These are phyloP conservation scores for Thalassoma bifasciatum DNA, from an alignment of 2,113 vertebrate genomes.

Conservation along the genomic window DNA sequence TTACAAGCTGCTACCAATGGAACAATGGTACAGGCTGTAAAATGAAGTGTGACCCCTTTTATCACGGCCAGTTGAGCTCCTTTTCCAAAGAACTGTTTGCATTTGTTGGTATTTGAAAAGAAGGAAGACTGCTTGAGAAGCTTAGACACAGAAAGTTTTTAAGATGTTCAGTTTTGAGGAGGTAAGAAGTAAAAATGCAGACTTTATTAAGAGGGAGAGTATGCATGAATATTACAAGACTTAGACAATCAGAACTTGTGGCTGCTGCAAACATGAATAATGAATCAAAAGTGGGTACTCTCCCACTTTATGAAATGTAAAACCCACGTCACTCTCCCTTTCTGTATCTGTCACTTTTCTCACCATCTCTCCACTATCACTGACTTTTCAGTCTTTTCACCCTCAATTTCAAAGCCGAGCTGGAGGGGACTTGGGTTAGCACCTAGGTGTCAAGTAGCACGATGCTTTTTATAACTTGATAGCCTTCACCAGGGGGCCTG, in stretches of 20 bases:
- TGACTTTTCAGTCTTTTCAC: conserved; percentile 35
- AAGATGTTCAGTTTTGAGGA: background rate
- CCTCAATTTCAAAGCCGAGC: conserved; percentile 49
- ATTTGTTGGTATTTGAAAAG: conserved; percentile 9
- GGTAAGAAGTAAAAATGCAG: too few relatives aligned
- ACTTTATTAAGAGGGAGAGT: background rate
- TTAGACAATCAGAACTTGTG: background rate
- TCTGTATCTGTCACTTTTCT: conserved; percentile 50
- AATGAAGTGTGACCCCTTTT: conserved; percentile 16
- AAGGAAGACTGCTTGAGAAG: conserved; percentile 8
- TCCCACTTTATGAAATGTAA: conserved; percentile 44
- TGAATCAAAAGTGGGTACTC: conserved; percentile 20
- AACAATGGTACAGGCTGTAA: conserved; percentile 29
- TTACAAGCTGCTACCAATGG: conserved; percentile 15
- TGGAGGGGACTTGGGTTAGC: conserved; percentile 61
- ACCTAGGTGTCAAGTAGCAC: conserved; percentile 69
- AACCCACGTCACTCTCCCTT: conserved; percentile 26
- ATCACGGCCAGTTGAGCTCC: conserved; percentile 34
- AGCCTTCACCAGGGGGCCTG: conserved; percentile 67
- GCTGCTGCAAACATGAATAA: conserved; percentile 12
- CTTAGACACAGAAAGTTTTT: background rate
- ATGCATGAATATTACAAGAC: background rate
- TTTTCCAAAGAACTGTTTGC: conserved; percentile 13
- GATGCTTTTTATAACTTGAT: conserved; percentile 72
- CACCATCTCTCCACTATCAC: conserved; percentile 38